A percentile compares a stretch with the other conserved stretches of the same genome.
Evolutionary conservation across 2,113 vertebrate genomes (phyloP).

Genomic region (Stictonetta naevosa): DNA sequence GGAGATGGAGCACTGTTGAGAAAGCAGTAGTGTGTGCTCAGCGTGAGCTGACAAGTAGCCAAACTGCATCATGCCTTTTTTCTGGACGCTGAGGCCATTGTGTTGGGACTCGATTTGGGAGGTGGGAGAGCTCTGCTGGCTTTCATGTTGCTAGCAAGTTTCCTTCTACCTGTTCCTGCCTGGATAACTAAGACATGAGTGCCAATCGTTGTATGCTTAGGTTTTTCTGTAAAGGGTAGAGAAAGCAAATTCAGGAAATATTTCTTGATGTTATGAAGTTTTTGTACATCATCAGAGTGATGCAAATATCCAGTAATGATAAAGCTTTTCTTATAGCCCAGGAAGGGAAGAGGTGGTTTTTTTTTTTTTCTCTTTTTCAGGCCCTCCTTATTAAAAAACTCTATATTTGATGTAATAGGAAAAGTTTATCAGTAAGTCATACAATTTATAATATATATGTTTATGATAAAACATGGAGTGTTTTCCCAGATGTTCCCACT

Average conservation of each 20-base stretch:
- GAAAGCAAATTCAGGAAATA: not conserved
- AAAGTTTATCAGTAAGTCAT: not conserved
- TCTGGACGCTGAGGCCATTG: not conserved
- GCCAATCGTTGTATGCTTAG: not conserved
- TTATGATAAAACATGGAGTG: not conserved
- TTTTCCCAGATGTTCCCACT: not conserved
- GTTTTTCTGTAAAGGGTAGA: not conserved
- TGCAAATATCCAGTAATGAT: not conserved
- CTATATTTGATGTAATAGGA: not conserved
- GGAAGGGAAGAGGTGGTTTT: not conserved
- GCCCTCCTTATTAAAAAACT: not conserved
- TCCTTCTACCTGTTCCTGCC: not conserved
- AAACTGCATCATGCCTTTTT: not conserved
- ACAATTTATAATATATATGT: not conserved
- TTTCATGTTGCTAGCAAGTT: not conserved
- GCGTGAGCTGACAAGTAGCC: not conserved
- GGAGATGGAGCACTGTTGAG: not conserved
- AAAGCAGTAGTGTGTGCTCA: not conserved
- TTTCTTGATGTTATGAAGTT: not conserved
- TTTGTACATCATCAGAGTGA: not conserved
- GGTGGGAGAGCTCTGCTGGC: not conserved
- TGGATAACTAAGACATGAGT: not conserved
- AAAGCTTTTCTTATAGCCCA: not conserved
- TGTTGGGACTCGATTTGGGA: not conserved
- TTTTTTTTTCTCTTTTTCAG: not conserved